These are phyloP conservation scores for Trilocha varians DNA, from an alignment of 2,888 invertebrate genomes.

Conservation along the genomic window DNA sequence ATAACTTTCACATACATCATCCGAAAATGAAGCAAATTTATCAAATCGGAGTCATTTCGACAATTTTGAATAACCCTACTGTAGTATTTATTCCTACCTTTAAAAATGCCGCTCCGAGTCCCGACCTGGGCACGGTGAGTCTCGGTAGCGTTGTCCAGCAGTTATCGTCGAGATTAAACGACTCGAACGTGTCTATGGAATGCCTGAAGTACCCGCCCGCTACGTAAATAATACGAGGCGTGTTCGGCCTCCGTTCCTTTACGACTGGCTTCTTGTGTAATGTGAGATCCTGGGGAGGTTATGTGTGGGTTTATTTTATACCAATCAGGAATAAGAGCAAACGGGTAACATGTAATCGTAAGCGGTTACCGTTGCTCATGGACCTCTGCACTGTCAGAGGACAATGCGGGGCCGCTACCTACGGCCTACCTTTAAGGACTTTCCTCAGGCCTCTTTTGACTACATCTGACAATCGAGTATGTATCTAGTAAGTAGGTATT, in stretches of 20 bases:
- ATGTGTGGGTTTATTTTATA: background rate
- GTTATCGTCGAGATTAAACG: conserved; percentile 89
- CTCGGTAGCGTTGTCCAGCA: conserved; percentile 87
- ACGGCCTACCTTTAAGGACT: no score
- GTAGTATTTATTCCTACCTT: no score
- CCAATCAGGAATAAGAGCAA: no score
- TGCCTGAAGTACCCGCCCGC: conserved; percentile 92
- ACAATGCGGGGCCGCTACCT: no score
- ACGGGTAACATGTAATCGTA: background rate
- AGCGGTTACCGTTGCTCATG: no score
- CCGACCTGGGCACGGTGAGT: conserved; percentile 90
- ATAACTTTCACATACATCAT: no score
- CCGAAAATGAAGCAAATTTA: no score
- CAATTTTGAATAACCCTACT: no score
- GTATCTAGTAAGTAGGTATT: background rate
- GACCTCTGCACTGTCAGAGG: no score
- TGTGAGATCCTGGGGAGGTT: conserved; percentile 81
- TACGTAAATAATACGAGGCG: conserved; percentile 91
- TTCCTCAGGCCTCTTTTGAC: no score
- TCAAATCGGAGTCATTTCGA: no score
- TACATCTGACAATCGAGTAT: background rate
- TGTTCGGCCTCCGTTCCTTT: conserved; percentile 89
- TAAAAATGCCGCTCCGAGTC: conserved; percentile 88
- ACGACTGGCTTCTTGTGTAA: conserved; percentile 89
- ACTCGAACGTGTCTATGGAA: conserved; percentile 90